These are phyloP conservation scores for Hylyphantes graminicola DNA, from an alignment of 1,140 invertebrate species.

Conservation along the genomic window DNA sequence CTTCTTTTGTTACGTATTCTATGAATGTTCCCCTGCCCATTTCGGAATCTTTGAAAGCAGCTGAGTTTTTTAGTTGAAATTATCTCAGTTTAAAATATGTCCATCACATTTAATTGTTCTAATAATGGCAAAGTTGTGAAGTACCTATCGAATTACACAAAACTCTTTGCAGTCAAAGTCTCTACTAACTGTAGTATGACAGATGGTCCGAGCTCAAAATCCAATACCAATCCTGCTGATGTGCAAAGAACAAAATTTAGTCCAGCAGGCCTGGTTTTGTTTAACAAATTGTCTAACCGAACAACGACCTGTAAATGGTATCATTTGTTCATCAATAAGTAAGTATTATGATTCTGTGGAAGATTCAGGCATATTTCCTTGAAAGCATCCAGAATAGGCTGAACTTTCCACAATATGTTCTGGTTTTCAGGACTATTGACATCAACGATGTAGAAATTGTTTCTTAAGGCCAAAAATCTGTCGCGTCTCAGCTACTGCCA, in stretches of 20 bases:
- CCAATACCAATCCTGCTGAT: background rate
- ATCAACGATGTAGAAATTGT: background rate
- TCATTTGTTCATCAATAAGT: constrained; percentile 16
- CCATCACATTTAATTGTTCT: too few relatives aligned
- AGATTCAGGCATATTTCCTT: constrained; percentile 1
- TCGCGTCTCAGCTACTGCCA: background rate
- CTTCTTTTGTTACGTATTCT: too few relatives aligned
- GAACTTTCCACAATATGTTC: constrained; percentile 8
- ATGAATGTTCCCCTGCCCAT: too few relatives aligned
- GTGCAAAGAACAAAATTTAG: constrained; percentile 7
- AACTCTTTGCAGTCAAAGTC: too few relatives aligned
- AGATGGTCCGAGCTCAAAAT: constrained; percentile 6
- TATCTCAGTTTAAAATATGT: too few relatives aligned
- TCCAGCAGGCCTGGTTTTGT: constrained; percentile 3
- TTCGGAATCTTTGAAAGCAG: too few relatives aligned
- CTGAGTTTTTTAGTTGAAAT: too few relatives aligned
- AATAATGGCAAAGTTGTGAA: too few relatives aligned
- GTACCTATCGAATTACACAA: too few relatives aligned
- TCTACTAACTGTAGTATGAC: too few relatives aligned
- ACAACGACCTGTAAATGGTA: constrained; percentile 4
- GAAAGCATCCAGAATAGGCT: background rate
- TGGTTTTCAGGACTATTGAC: background rate
- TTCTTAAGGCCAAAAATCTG: constrained; percentile 13
- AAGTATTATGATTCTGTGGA: background rate
- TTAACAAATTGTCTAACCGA: background rate